phyloP scores from a whole-genome alignment of 2,797 vertebrate genomes.

The Chelidonichthys spinosus region DNA sequence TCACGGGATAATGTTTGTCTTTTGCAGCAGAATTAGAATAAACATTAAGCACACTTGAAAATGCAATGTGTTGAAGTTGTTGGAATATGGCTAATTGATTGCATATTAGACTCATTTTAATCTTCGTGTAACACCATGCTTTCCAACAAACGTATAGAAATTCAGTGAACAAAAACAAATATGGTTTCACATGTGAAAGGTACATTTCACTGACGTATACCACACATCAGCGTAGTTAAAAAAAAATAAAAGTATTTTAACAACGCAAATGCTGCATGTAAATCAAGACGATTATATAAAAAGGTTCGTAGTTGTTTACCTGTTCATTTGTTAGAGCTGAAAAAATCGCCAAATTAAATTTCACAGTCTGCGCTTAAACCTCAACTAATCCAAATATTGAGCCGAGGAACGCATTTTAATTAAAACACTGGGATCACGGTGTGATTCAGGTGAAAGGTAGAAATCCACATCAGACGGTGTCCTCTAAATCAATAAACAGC shows the following conservation, averaged over 20 bases:
- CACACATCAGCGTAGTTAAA: neutral
- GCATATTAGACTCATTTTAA: slow-evolving; percentile 2
- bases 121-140: neutral
- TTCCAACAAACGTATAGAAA: slow-evolving; percentile 14
- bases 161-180: slow-evolving; percentile 14
- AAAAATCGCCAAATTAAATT: slow-evolving; percentile 72
- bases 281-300: slow-evolving; percentile 58
- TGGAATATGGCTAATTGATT: slow-evolving; percentile 9
- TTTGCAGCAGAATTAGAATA: slow-evolving; percentile 17
- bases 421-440: slow-evolving; percentile 59
- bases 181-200: slow-evolving; percentile 15
- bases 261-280: slow-evolving; percentile 44
- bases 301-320: slow-evolving; percentile 66
- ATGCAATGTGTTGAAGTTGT: neutral
- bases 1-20: slow-evolving; percentile 15
- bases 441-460: slow-evolving; percentile 67
- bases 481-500: slow-evolving; percentile 64
- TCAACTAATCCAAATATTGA: slow-evolving; percentile 74
- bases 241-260: slow-evolving; percentile 21
- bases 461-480: slow-evolving; percentile 58
- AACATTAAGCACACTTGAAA: neutral
- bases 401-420: slow-evolving; percentile 68
- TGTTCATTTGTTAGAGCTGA: slow-evolving; percentile 60
- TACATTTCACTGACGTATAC: slow-evolving; percentile 19
- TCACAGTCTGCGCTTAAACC: slow-evolving; percentile 72